These are phyloP conservation scores for Paracentrotus lividus DNA, from an alignment of 53 echinoderm and acorn worm species.

Conservation along the genomic window DNA sequence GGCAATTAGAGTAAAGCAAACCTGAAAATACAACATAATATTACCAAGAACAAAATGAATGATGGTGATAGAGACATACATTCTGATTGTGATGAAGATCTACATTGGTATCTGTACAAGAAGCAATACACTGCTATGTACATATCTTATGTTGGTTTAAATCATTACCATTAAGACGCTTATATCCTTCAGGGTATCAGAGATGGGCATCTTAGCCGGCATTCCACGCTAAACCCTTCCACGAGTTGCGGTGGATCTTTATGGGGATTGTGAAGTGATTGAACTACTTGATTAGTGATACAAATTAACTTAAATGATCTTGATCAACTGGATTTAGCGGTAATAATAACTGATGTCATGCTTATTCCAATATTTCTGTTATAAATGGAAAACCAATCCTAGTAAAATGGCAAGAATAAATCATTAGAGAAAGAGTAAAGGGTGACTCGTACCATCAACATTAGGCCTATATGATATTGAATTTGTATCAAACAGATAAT, in stretches of 20 bases:
- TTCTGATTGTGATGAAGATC: constrained; percentile 6
- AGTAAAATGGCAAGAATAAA: too few species aligned
- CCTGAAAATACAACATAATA: neutral
- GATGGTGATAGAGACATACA: neutral
- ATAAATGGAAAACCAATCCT: too few species aligned
- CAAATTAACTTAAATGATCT: neutral
- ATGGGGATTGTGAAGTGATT: neutral
- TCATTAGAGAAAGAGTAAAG: too few species aligned
- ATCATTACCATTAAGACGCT: constrained; percentile 62
- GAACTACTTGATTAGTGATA: constrained; percentile 2
- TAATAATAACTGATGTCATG: neutral
- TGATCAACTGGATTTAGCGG: neutral
- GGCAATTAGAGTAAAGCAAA: too few species aligned
- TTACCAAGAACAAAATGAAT: neutral
- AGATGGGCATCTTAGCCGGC: neutral
- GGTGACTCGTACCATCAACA: too few species aligned
- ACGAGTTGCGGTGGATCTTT: constrained; percentile 8
- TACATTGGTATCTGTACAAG: neutral
- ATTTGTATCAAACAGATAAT: too few species aligned
- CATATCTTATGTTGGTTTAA: constrained; percentile 54
- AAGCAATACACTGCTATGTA: constrained; percentile 32
- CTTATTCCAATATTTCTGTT: too few species aligned
- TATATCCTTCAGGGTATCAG: neutral
- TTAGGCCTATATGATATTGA: too few species aligned
- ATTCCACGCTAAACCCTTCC: neutral